phyloP scores from a whole-genome alignment of 2,113 vertebrate genomes.

The Actinemys pallida region DNA sequence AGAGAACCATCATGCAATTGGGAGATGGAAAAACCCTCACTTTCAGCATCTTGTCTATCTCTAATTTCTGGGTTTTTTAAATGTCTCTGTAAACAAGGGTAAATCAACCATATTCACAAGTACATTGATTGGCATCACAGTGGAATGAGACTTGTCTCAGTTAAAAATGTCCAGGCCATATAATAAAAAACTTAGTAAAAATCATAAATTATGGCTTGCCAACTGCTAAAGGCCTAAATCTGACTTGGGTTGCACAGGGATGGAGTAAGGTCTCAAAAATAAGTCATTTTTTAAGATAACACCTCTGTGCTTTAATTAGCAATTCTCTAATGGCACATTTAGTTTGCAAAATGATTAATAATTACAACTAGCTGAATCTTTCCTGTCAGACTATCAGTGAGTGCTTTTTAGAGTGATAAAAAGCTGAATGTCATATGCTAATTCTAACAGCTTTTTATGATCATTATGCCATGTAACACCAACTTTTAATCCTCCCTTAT shows the following conservation, averaged over 20 bases:
- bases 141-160: not conserved
- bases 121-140: not conserved
- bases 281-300: not conserved
- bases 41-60: not conserved
- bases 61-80: not conserved
- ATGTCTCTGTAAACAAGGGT: not conserved
- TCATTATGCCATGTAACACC: not conserved
- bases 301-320: not conserved
- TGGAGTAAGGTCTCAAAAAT: not conserved
- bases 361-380: not conserved
- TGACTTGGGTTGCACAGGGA: not conserved
- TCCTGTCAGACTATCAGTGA: fast-evolving
- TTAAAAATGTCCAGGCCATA: not conserved
- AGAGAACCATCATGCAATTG: not conserved
- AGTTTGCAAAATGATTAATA: not conserved
- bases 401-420: not conserved
- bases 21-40: fast-evolving
- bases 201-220: not conserved
- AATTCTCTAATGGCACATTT: not conserved
- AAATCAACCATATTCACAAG: not conserved
- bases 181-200: not conserved
- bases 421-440: fast-evolving
- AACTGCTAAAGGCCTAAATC: not conserved
- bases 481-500: slow-evolving; percentile 1
- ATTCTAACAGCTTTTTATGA: not conserved